Base-by-base conservation (phyloP, 2,113 vertebrate genomes). In the Himantopus leucocephalus region DNA sequence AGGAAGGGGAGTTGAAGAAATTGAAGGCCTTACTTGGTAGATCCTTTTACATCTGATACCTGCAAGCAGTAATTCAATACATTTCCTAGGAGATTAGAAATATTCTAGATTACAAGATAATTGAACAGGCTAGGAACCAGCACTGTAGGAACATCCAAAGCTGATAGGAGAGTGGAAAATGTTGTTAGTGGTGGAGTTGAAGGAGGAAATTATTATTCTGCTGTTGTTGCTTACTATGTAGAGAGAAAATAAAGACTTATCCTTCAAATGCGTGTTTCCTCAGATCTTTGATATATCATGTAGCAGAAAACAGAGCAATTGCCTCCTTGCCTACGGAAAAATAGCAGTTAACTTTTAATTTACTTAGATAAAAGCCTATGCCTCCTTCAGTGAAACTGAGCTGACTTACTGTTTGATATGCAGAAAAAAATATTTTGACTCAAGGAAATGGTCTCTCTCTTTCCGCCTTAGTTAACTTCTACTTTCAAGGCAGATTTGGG, bases 61-160 rank as follows among this genome's bases (percentile, higher is more conserved):
- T 72, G 19, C 35, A 75, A 91, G 45, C 34, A 58, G 92, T 95
- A 95, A 93, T 89, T 81, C 41, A 92, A 96, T 94, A 87, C 85
- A 68, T 80, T 81, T 86, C 53, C 37, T 87, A 64, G 39, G 66
- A 84, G 94, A 86, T 84, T 59, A 90, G 91, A 78, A 94, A 93
- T 95, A 93, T 55, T 96, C 93, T 95, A 93, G 95, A 95, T 97
- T 96, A 96, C 96, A 71, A 96, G 94, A 96, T 95, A 96, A 62
- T 90, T 85, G 63, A 64, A 14, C 26, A 66, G 41, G 35, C 41
- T 71, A 62, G 85, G 35, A 85, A 68, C 12, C 50, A 94, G 67
- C n/a, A 23, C 43, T 48, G 29, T 41, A 59, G 86, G 63, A 80
- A 56, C 59, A 67, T 67, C 50, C 39, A 27, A 34, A 83, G 45